Evolutionary conservation across 2,113 vertebrate species (phyloP), one percentile per base, ranked within the genome.

Genomic region (Scomber scombrus): DNA sequence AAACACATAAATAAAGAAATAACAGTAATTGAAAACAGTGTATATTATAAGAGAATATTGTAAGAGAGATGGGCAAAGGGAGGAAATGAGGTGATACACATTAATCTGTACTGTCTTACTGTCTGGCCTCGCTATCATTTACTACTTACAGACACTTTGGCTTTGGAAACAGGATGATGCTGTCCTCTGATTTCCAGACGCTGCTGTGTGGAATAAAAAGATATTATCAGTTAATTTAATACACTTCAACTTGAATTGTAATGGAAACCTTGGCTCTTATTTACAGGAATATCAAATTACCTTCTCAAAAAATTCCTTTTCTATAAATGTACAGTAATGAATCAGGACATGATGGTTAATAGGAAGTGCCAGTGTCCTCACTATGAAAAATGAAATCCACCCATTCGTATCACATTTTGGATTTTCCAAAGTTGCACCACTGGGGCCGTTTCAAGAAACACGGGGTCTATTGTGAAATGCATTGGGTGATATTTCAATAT

Each of bases 361-460:
- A 40, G 34, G 34, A 40, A 8, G 34, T 40, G 34, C 34, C 8
- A 40, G 34, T 51, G 6, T 49, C 21, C 21, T 21, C 3, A 23
- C 34, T 9, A 40, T 40, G 7, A 6, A 40, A 26, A 21, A 40
- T 18, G 6, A 43, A n/a, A 49, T 54, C 51, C 15, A 55, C 70
- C 68, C 21, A 55, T 11, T 34, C 3, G 4, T 45, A 51, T 61
- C 5, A 15, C 0, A 0, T 58, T 0, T 11, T 13, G n/a, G 67
- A n/a, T 52, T 1, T 74, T 67, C 45, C 7, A 23, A 65, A 62
- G 57, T 76, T 77, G 43, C 45, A 23, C 29, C 64, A 70, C 45
- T 0, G 1, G 65, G 49, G 9, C 4, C 16, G 4, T 0, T 0
- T 52, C 5, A 13, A 40, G 19, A 62, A 65, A 54, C 23, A n/a